Evolutionary conservation across 1,140 invertebrate genomes (phyloP).

Genomic region (Ostrea denselamellosa): DNA sequence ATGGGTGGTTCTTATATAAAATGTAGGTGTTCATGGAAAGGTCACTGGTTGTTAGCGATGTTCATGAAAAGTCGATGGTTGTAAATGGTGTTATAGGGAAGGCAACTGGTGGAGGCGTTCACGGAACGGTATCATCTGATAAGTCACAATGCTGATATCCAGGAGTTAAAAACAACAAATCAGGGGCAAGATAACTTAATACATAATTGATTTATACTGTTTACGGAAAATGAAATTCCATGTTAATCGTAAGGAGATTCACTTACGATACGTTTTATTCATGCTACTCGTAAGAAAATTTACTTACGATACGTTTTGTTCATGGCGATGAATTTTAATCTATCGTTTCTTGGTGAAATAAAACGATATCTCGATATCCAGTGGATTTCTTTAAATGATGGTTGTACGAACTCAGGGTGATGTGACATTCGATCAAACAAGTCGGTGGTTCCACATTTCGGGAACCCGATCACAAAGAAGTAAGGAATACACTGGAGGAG

Average conservation of each 20-base stretch:
- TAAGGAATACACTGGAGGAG: slow-evolving; percentile 59
- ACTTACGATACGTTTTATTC: slow-evolving; percentile 31
- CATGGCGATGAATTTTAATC: neutral
- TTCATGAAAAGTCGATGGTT: too few species aligned
- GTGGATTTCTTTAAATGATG: slow-evolving; percentile 59
- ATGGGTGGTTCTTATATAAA: too few species aligned
- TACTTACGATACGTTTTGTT: slow-evolving; percentile 34
- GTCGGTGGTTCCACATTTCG: slow-evolving; percentile 63
- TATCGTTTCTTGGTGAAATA: neutral
- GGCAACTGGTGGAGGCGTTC: too few species aligned
- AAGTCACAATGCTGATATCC: too few species aligned
- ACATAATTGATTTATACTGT: too few species aligned
- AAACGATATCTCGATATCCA: slow-evolving; percentile 62
- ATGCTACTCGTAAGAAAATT: neutral
- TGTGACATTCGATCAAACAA: slow-evolving; percentile 54
- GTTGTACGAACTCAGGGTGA: slow-evolving; percentile 56
- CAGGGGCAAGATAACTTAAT: too few species aligned
- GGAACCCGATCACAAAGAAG: slow-evolving; percentile 60
- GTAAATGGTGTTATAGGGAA: too few species aligned
- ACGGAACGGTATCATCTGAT: too few species aligned
- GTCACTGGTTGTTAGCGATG: too few species aligned
- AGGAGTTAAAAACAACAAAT: too few species aligned
- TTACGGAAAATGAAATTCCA: too few species aligned
- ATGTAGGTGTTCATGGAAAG: too few species aligned
- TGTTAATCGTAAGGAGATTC: neutral